phyloP scores from a whole-genome alignment of 1,140 invertebrate species.

The Sesamia nonagrioides region DNA sequence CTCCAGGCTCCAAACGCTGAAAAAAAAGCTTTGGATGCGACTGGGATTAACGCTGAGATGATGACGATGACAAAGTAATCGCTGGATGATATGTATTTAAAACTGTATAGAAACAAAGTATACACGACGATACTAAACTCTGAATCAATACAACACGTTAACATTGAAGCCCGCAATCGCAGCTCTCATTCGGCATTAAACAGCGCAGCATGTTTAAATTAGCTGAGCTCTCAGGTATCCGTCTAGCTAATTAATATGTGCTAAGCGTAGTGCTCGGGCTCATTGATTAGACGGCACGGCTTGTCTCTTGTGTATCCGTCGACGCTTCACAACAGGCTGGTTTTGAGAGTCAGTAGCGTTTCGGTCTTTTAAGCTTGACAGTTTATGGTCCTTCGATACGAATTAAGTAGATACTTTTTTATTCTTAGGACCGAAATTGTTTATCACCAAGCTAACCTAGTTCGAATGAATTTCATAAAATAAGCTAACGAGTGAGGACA shows the following conservation, averaged over 20 bases:
- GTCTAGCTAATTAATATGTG: slow-evolving; percentile 42
- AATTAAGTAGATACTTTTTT: too few species aligned
- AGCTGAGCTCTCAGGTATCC: slow-evolving; percentile 27
- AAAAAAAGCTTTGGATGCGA: too few species aligned
- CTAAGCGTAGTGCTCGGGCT: slow-evolving; percentile 15
- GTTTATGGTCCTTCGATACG: too few species aligned
- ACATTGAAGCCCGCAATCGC: background rate
- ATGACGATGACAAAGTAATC: too few species aligned
- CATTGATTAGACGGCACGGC: slow-evolving; percentile 24
- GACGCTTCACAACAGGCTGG: background rate
- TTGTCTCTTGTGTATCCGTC: background rate
- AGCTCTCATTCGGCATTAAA: slow-evolving; percentile 18
- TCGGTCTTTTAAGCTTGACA: too few species aligned
- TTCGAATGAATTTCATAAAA: too few species aligned
- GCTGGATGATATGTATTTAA: too few species aligned
- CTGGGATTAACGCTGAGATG: too few species aligned
- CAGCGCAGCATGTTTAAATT: slow-evolving; percentile 25
- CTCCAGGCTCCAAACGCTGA: too few species aligned
- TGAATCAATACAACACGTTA: slow-evolving; percentile 1
- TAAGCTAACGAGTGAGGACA: too few species aligned
- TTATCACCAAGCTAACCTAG: too few species aligned
- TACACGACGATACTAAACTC: background rate
- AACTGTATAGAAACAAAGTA: background rate
- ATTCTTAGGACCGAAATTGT: too few species aligned
- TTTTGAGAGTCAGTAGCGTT: background rate